These are phyloP conservation scores for Ariopsis seemanni DNA, from an alignment of 2,113 vertebrate species.

Conservation along the genomic window DNA sequence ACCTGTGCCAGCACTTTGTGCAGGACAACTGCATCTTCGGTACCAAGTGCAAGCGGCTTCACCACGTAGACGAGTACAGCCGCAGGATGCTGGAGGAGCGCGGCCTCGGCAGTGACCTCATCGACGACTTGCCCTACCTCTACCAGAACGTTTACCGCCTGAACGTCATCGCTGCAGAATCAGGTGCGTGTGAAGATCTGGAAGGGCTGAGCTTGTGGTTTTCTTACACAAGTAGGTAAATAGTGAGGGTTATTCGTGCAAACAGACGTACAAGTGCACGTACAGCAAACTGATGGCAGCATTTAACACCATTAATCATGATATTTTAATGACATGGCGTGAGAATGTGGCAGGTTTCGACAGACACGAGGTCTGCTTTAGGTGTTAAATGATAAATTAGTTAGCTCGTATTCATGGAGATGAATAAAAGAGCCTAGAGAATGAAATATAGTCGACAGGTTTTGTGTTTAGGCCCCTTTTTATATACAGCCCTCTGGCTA, in stretches of 20 bases:
- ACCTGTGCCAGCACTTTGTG: constrained; percentile 71
- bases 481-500: too few relatives aligned
- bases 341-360: background rate
- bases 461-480: too few relatives aligned
- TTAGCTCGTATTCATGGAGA: too few relatives aligned
- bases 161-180: background rate
- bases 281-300: background rate
- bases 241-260: background rate
- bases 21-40: constrained; percentile 69
- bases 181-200: background rate
- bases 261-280: background rate
- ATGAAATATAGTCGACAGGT: too few relatives aligned
- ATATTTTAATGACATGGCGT: background rate
- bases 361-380: background rate
- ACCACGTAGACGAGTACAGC: constrained; percentile 57
- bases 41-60: constrained; percentile 63
- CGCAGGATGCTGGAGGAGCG: constrained; percentile 63
- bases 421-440: too few relatives aligned
- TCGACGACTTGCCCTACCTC: constrained; percentile 62
- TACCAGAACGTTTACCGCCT: constrained; percentile 67
- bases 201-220: background rate
- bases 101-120: constrained; percentile 61
- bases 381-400: background rate
- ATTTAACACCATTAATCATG: background rate
- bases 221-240: background rate